Evolutionary conservation across 2,113 vertebrate species (phyloP).

Genomic region (Gyps fulvus): DNA sequence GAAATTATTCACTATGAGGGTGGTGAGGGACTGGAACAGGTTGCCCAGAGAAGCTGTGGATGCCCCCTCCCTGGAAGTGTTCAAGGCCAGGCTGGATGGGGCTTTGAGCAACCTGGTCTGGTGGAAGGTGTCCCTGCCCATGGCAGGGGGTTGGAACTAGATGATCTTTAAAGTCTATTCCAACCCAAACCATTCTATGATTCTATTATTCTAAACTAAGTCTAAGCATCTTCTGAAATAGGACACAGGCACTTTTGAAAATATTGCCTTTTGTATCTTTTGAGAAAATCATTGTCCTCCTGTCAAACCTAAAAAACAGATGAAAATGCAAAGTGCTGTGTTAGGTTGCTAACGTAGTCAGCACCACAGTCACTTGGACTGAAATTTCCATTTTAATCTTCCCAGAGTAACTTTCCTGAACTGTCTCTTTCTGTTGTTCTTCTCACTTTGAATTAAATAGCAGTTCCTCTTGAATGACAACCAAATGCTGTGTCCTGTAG

Average conservation of each 20-base stretch:
- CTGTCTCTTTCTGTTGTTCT: background rate
- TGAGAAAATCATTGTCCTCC: background rate
- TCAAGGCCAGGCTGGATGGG: background rate
- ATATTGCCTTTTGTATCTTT: background rate
- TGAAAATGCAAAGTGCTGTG: background rate
- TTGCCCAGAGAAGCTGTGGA: background rate
- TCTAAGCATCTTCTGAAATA: background rate
- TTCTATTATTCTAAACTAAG: background rate
- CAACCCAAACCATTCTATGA: background rate
- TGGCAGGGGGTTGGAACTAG: background rate
- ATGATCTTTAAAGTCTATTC: background rate
- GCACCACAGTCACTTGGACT: background rate
- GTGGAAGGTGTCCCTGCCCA: background rate
- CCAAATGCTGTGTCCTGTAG: background rate
- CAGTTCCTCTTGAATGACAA: background rate
- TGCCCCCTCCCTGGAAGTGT: background rate
- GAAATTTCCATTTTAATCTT: background rate
- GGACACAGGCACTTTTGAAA: background rate
- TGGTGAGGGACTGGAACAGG: no score
- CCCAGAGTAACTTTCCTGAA: background rate
- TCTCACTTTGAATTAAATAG: background rate
- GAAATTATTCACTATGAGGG: no score
- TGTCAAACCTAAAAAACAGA: background rate
- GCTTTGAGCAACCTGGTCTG: background rate
- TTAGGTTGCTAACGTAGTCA: background rate